Percentiles rank a stretch among this genome's conserved stretches.
phyloP scores from a whole-genome alignment of 2,888 invertebrate species.

The Acleris literana region DNA sequence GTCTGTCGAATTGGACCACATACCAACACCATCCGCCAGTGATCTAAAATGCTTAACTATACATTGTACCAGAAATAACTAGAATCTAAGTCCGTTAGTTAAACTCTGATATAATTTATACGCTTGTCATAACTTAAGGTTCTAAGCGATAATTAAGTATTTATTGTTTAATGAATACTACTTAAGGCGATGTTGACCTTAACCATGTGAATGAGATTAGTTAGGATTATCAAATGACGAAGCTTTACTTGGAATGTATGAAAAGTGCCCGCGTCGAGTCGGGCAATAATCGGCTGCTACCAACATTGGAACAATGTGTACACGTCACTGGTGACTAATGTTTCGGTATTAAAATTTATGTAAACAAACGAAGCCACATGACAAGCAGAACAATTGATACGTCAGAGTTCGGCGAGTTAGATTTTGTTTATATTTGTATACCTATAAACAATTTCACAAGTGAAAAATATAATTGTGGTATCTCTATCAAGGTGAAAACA shows the following conservation, averaged over 20 bases:
- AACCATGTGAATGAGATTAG: conserved; percentile 70
- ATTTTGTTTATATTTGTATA: too few species aligned
- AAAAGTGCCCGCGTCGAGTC: conserved; percentile 3
- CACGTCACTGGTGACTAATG: too few species aligned
- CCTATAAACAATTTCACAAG: too few species aligned
- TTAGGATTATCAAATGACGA: conserved; percentile 58
- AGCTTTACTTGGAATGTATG: conserved; percentile 31
- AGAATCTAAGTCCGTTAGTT: conserved; percentile 66
- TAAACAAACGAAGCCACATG: too few species aligned
- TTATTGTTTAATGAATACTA: conserved; percentile 63
- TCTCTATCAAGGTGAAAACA: too few species aligned
- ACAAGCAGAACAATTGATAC: too few species aligned
- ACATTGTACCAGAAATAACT: conserved; percentile 42
- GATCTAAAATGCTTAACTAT: conserved; percentile 28
- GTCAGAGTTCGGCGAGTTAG: too few species aligned
- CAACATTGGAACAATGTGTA: not conserved
- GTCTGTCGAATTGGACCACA: too few species aligned
- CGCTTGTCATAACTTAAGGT: conserved; percentile 79
- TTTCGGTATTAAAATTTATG: too few species aligned
- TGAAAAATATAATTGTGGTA: too few species aligned
- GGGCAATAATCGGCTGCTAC: not conserved
- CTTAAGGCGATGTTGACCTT: conserved; percentile 53
- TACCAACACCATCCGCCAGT: not conserved
- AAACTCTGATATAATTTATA: conserved; percentile 68
- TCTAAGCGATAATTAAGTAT: conserved; percentile 78